Evolutionary conservation across 1,140 invertebrate genomes (phyloP).

Genomic region (Platyscapa corneri): DNA sequence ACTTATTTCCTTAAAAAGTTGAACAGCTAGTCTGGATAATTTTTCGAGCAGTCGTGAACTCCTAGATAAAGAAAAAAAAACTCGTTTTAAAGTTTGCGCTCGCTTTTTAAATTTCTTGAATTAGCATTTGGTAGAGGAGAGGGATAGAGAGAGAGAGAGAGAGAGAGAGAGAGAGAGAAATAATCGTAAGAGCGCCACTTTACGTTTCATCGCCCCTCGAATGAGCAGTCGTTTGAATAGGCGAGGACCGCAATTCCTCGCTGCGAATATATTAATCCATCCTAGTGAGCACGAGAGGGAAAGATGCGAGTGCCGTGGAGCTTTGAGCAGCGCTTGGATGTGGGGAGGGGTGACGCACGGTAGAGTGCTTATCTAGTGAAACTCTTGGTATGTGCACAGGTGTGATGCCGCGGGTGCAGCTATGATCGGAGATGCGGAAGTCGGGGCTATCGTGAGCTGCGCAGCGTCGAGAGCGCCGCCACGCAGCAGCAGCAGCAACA

Average conservation of each 20-base stretch:
- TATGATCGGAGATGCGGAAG: constrained; percentile 30
- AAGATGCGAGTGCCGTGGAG: no score
- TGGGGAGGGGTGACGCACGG: not conserved
- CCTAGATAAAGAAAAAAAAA: not conserved
- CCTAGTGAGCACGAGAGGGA: no score
- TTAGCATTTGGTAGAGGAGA: not conserved
- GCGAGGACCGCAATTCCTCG: no score
- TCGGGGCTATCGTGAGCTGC: not conserved
- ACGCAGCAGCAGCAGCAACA: not conserved
- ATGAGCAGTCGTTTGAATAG: no score
- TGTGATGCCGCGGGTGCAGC: constrained; percentile 17
- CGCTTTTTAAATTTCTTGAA: not conserved
- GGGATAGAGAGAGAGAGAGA: not conserved
- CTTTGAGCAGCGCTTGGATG: no score
- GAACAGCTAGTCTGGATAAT: no score
- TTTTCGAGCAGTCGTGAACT: no score
- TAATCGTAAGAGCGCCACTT: not conserved
- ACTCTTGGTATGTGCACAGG: not conserved
- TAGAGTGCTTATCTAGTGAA: not conserved
- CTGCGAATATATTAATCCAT: no score
- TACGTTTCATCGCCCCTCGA: not conserved
- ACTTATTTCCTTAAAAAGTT: no score
- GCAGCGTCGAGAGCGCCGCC: constrained; percentile 2
- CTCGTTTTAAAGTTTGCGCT: not conserved
- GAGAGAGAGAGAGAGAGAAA: not conserved